Evolutionary conservation across 2,113 vertebrate genomes (phyloP), one percentile per base, ranked within the genome.

Genomic region (Atractosteus spatula): DNA sequence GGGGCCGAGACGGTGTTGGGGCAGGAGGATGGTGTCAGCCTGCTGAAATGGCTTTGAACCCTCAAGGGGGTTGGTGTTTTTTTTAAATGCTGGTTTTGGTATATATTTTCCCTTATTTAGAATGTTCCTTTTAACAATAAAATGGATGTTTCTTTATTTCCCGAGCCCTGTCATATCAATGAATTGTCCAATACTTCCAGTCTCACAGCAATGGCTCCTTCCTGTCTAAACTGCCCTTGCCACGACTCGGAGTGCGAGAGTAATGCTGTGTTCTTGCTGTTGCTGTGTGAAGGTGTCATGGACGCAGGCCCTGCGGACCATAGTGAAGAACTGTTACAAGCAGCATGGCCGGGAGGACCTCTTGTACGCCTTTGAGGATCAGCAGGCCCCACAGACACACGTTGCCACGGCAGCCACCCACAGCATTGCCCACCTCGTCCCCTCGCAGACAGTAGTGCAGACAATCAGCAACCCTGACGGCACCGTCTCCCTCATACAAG

Each of bases 301-400:
- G 97, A 99, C 97, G 3, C 97, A 99, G 71, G 97, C 97, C 0
- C 74, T 99, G 74, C 79, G 97, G 71, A 98, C 97, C 29, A 99
- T 99, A 1, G 97, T 99, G 62, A 99, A 99, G 84, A 99, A 99
- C 88, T 99, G 97, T 90, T 99, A 99, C 77, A 99, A 98, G 79
- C 96, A 99, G 83, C 97, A 99, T 1, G 97, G 96, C 29, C 94
- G 97, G 0, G 97, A 99, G 73, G 97, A 99, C 74, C 88, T 99
- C 67, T 84, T 99, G 1, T 99, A 99, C 7, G 97, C 97, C 4
- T 99, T 99, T 8, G 97, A 99, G 85, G 97, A 99, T 75, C 95
- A 95, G 72, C 96, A 96, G 77, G 84, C 95, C 0, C 90, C 92
- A 7, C 87, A 92, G 14, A 95, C 95, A 66, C 86, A 90, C 67